Percentiles rank a stretch among this genome's conserved stretches.
Evolutionary conservation across 2,888 invertebrate genomes (phyloP).

Genomic region (Rhyacophila evoluta): DNA sequence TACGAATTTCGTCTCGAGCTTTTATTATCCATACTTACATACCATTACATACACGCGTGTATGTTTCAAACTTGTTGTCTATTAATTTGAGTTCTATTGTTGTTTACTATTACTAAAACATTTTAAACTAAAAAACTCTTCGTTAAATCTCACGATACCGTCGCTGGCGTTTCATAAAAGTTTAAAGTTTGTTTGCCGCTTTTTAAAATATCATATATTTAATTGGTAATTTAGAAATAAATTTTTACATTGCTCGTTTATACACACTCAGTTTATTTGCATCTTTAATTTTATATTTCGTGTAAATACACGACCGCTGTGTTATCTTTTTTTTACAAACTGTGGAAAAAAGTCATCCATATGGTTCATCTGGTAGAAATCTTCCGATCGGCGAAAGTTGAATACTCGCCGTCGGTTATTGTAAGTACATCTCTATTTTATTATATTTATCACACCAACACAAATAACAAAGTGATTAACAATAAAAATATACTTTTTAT

Average conservation of each 20-base stretch:
- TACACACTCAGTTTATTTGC: background rate
- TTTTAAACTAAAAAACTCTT: background rate
- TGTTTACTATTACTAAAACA: background rate
- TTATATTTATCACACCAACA: background rate
- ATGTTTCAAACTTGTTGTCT: constrained; percentile 19
- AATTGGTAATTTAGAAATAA: background rate
- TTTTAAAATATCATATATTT: background rate
- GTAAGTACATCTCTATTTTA: constrained; percentile 70
- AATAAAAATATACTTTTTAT: no score
- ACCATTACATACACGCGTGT: background rate
- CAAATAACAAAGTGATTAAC: no score
- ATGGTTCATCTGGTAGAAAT: constrained; percentile 87
- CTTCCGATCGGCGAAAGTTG: constrained; percentile 83
- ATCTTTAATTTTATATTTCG: background rate
- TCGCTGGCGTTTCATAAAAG: background rate
- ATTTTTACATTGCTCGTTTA: background rate
- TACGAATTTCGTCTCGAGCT: constrained; percentile 7
- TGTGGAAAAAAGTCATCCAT: constrained; percentile 71
- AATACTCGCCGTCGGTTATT: constrained; percentile 80
- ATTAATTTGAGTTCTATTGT: background rate
- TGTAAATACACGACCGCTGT: constrained; percentile 32
- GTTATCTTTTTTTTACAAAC: constrained; percentile 36
- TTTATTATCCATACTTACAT: background rate
- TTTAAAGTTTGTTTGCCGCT: background rate
- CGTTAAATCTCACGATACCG: background rate